Evolutionary conservation across 2,113 vertebrate genomes (phyloP).

Genomic region (Morone chrysops): DNA sequence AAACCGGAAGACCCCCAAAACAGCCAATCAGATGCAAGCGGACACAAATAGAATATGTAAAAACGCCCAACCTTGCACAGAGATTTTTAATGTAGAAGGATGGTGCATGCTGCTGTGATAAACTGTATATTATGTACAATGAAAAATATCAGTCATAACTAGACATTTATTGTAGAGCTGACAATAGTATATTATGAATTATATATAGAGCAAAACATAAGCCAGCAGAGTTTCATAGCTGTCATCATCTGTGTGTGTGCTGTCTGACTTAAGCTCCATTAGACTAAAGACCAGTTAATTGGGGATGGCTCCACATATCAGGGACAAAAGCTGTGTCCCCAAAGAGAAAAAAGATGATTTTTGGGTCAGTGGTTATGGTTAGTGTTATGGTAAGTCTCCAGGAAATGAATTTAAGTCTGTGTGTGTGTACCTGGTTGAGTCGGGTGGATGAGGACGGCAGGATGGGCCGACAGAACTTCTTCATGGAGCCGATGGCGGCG

Average conservation of each 20-base stretch:
- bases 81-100: conserved; percentile 7
- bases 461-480: conserved; percentile 95
- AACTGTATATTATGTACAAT: background rate
- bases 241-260: background rate
- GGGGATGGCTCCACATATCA: too few species aligned
- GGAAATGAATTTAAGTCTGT: background rate
- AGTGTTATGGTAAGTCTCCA: too few species aligned
- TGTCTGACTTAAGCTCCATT: too few species aligned
- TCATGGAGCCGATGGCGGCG: conserved; percentile 97
- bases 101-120: background rate
- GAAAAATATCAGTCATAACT: background rate
- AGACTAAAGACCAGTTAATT: too few species aligned
- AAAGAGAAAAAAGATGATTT: too few species aligned
- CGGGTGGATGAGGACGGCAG: conserved; percentile 91
- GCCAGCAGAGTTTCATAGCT: background rate
- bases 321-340: too few species aligned
- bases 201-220: conserved; percentile 1
- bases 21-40: conserved; percentile 53
- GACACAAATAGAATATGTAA: conserved; percentile 56
- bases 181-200: background rate
- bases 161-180: background rate
- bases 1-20: conserved; percentile 25
- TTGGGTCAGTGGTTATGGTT: too few species aligned
- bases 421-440: conserved; percentile 86
- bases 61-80: background rate